These are phyloP conservation scores for Acrossocheilus wenchowensis DNA, from an alignment of 2,797 vertebrate genomes.

Conservation along the genomic window DNA sequence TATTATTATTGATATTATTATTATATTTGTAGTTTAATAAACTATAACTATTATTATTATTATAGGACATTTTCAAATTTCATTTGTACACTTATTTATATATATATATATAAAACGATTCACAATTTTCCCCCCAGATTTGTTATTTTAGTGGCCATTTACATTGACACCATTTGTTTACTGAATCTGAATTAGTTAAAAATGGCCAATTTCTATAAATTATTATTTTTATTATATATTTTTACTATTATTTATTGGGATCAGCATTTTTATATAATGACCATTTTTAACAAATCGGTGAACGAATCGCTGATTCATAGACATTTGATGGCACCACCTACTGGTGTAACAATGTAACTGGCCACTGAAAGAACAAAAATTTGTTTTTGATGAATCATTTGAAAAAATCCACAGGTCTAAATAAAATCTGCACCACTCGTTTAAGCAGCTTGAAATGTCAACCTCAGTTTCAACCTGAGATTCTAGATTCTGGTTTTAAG, in stretches of 20 bases:
- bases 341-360: neutral
- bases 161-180: too few species aligned
- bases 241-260: too few species aligned
- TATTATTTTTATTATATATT: neutral
- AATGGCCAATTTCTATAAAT: neutral
- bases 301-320: neutral
- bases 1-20: too few species aligned
- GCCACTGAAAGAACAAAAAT: neutral
- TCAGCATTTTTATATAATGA: neutral
- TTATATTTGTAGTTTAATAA: too few species aligned
- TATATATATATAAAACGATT: too few species aligned
- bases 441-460: neutral
- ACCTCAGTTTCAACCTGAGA: neutral
- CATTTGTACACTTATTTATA: too few species aligned
- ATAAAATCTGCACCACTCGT: neutral
- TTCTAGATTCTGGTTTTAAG: neutral
- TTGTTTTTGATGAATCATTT: too few species aligned
- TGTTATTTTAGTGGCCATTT: too few species aligned
- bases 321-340: neutral
- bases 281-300: neutral
- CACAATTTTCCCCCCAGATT: too few species aligned
- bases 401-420: neutral
- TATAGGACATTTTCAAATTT: too few species aligned
- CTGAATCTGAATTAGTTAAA: too few species aligned
- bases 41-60: too few species aligned